Conservation (phyloP, 92 coral and sea anemone genomes). For the Plumapathes pennacea region DNA sequence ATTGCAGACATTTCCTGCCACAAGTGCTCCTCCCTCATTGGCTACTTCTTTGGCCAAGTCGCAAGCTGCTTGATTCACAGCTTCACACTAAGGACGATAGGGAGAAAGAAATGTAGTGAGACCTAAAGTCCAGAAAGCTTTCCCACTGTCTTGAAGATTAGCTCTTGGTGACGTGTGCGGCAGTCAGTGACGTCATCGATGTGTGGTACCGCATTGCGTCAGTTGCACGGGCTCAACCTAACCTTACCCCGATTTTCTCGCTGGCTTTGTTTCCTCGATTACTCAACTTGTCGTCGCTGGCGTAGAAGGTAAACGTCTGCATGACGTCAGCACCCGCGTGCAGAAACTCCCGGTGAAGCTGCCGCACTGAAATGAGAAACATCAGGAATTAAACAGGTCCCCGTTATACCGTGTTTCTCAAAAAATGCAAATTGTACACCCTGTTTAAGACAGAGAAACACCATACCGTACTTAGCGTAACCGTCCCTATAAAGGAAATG, state of each 20-base stretch:
- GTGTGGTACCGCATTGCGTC: no score
- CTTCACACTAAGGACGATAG: conserved; percentile 29
- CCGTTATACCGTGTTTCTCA: no score
- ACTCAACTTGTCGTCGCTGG: conserved; percentile 62
- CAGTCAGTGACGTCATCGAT: no score
- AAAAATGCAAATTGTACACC: no score
- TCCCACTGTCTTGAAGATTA: no score
- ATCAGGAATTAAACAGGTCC: no score
- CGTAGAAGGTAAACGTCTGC: conserved; percentile 72
- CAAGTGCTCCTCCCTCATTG: conserved; percentile 56
- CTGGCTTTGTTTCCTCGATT: conserved; percentile 60
- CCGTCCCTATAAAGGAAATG: no score
- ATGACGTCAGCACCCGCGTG: conserved; percentile 63
- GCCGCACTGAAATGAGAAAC: no score
- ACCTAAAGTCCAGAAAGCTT: neutral
- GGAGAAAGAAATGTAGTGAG: no score
- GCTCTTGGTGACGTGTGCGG: no score
- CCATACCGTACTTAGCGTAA: no score
- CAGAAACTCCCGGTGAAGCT: conserved; percentile 58
- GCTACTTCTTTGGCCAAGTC: conserved; percentile 65
- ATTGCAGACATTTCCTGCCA: conserved; percentile 57
- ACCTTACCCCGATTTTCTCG: conserved; percentile 52
- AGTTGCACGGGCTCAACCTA: neutral
- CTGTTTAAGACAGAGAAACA: no score
- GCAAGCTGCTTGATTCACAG: conserved; percentile 72